phyloP scores from a whole-genome alignment of 1,140 invertebrate species.

The Proctacanthus coquilletti region DNA sequence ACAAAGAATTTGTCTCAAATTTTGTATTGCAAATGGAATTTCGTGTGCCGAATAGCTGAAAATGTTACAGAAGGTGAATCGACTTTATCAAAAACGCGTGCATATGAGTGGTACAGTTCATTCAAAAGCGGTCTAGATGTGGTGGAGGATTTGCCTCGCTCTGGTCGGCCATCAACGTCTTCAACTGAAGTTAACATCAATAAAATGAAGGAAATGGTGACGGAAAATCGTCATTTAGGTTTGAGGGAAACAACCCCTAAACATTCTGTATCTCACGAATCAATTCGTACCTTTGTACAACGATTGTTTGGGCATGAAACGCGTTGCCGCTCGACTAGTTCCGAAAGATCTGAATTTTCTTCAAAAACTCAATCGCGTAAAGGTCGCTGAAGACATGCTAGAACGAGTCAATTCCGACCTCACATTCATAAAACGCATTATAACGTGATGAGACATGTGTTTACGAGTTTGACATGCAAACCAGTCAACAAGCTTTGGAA shows the following conservation, averaged over 20 bases:
- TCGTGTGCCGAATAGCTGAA: no score
- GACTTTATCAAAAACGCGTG: constrained; percentile 8
- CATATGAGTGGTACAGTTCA: constrained; percentile 15
- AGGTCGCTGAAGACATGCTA: constrained; percentile 11
- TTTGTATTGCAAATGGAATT: no score
- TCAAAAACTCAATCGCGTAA: constrained; percentile 10
- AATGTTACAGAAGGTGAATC: no score
- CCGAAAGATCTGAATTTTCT: no score
- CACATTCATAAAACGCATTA: constrained; percentile 5
- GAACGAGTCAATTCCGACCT: constrained; percentile 10
- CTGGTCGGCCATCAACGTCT: constrained; percentile 16
- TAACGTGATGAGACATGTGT: neutral
- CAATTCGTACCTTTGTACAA: constrained; percentile 5
- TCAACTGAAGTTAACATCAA: constrained; percentile 15
- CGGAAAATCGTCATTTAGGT: constrained; percentile 8
- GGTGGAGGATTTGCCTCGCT: constrained; percentile 15
- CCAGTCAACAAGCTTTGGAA: no score
- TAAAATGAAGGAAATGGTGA: constrained; percentile 14
- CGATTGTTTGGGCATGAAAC: constrained; percentile 6
- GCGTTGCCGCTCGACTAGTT: no score
- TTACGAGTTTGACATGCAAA: no score
- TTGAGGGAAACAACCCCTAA: neutral
- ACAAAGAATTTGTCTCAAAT: no score
- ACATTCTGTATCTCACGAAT: constrained; percentile 5
- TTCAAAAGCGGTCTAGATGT: constrained; percentile 13